Conservation (phyloP, 2,888 invertebrate species). For the Caenorhabditis becei region DNA sequence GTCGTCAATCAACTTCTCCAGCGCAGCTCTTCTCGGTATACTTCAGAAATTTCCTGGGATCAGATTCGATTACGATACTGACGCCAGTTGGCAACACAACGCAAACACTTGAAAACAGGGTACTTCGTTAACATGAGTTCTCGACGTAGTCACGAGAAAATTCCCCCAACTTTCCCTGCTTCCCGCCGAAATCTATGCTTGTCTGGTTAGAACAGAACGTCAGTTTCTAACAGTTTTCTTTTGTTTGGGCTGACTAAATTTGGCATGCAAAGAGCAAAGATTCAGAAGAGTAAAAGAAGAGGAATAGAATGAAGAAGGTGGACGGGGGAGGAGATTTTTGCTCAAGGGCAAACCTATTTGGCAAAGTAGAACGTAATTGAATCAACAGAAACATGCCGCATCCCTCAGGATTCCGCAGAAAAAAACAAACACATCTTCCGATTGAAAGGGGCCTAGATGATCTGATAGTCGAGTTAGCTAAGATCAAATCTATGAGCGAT, state of each 20-base stretch:
- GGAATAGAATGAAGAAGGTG: slow-evolving; percentile 24
- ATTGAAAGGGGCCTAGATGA: slow-evolving; percentile 3
- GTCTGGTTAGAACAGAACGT: not conserved
- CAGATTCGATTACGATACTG: slow-evolving; percentile 51
- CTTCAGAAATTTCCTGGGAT: slow-evolving; percentile 54
- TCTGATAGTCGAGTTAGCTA: not conserved
- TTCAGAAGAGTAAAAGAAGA: not conserved
- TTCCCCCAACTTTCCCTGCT: not conserved
- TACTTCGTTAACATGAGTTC: slow-evolving; percentile 39
- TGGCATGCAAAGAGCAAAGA: slow-evolving; percentile 4
- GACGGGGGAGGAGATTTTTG: slow-evolving; percentile 37
- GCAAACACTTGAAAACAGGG: slow-evolving; percentile 55
- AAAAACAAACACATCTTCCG: not conserved
- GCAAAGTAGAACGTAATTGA: slow-evolving; percentile 34
- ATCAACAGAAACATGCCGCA: slow-evolving; percentile 32
- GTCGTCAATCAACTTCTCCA: slow-evolving; percentile 70
- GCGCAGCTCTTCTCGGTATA: slow-evolving; percentile 65
- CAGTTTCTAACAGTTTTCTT: not conserved
- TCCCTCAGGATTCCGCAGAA: slow-evolving; percentile 5
- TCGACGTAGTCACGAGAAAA: slow-evolving; percentile 13
- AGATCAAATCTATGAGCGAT: too few relatives aligned
- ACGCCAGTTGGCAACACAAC: slow-evolving; percentile 44
- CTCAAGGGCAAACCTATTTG: slow-evolving; percentile 54
- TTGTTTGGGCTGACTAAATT: slow-evolving; percentile 1
- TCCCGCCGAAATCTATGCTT: slow-evolving; percentile 3